Evolutionary conservation across 2,113 vertebrate genomes (phyloP).

Genomic region (Benitochromis conjunctus): DNA sequence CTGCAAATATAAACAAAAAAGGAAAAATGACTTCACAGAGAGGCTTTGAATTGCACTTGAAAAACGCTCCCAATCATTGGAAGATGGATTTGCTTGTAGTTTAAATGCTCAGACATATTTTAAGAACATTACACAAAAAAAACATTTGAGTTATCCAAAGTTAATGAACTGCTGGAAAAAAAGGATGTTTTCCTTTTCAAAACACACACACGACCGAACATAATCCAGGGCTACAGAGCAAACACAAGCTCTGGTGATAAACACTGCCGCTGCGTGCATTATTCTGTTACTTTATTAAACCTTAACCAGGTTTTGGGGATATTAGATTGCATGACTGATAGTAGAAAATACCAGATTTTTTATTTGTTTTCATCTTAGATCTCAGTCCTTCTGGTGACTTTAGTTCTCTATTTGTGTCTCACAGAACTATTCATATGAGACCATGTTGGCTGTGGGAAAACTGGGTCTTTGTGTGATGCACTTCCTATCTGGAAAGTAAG

Average conservation of each 20-base stretch:
- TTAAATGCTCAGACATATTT: constrained; percentile 11
- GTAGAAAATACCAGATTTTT: constrained; percentile 1
- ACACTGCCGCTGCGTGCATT: not conserved
- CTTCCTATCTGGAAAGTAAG: constrained; percentile 13
- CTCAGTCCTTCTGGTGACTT: not conserved
- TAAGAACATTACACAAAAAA: constrained; percentile 1
- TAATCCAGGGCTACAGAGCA: constrained; percentile 13
- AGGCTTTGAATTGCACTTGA: constrained; percentile 42
- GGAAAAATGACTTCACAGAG: not conserved
- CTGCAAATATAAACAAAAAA: constrained; percentile 26
- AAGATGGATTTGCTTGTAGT: not conserved
- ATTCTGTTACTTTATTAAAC: constrained; percentile 50
- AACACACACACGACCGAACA: constrained; percentile 19
- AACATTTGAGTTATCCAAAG: not conserved
- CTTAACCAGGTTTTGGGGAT: constrained; percentile 31
- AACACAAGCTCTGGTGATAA: constrained; percentile 19
- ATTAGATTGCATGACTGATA: constrained; percentile 34
- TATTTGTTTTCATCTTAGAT: constrained; percentile 25
- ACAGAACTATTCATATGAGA: not conserved
- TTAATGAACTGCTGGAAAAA: constrained; percentile 28
- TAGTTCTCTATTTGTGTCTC: not conserved
- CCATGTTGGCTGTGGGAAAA: constrained; percentile 1
- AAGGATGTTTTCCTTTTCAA: constrained; percentile 13
- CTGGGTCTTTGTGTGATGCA: constrained; percentile 29
- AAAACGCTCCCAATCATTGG: not conserved